Base-by-base conservation (phyloP, 2,113 vertebrate genomes). In the Parus major region DNA sequence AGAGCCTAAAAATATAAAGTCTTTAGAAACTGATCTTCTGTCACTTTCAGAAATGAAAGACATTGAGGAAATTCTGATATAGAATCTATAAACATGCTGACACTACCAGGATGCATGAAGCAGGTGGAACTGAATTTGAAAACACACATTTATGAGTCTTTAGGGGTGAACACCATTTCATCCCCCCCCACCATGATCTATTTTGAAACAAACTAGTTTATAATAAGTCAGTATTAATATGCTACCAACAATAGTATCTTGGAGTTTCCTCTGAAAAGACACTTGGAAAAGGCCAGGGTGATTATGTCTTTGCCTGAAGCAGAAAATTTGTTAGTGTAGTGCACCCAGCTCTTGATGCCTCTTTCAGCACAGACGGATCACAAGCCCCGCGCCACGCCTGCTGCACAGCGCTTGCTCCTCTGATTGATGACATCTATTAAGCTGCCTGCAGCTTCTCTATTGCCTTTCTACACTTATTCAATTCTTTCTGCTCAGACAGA, bases 381-480 rank as follows among this genome's bases (percentile, higher is more conserved):
- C 55, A 82, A 86, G 31, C 71, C 65, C 24, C 9, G 4, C 2
- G 8, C 78, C 59, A 86, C 0, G 3, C 53, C 52, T 81, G 64
- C 21, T 76, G 76, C 78, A 86, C 52, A 35, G 39, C 39, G 56
- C 55, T 92, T 91, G 81, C 33, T 63, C 22, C 36, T 61, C 82
- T 90, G 86, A 93, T 31, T 50, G 90, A 88, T 93, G 79, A 23
- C 42, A 70, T 39, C 82, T 92, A 65, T 72, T 92, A 52, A 77
- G 85, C 42, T 72, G 82, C 41, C 79, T 86, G n/a, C 79, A 90
- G 78, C 59, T 77, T 20, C 56, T 70, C 71, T 47, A 36, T 36
- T 88, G 80, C 56, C 52, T 55, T 64, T 80, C 72, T 27, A 25
- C 33, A 23, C 15, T 77, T 57, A n/a, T 0, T 57, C 71, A 42